phyloP scores from a whole-genome alignment of 2,888 invertebrate species.

The Drosophila colorata region DNA sequence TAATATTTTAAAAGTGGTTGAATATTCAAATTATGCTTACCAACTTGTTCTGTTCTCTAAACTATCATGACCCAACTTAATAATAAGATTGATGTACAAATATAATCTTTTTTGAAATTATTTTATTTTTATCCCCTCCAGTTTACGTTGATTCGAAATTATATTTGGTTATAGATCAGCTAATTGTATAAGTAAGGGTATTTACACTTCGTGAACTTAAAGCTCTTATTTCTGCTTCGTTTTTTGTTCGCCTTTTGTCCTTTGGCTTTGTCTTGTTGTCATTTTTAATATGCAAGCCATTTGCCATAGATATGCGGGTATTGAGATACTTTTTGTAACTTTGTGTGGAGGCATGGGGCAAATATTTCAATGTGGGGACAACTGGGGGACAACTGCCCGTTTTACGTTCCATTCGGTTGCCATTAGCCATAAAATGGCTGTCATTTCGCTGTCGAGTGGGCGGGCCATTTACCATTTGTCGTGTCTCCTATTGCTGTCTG shows the following conservation, averaged over 20 bases:
- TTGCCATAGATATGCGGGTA: conserved; percentile 54
- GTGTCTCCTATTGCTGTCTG: neutral
- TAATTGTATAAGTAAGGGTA: neutral
- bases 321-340: conserved; percentile 57
- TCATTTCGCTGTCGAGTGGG: conserved; percentile 24
- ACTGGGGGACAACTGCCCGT: conserved; percentile 8
- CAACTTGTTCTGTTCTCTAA: no score
- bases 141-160: no score
- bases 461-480: conserved; percentile 31
- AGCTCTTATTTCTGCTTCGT: neutral
- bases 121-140: no score
- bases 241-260: neutral
- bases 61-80: no score
- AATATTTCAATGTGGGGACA: conserved; percentile 33
- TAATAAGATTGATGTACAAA: no score
- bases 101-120: no score
- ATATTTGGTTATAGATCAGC: no score
- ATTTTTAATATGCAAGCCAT: conserved; percentile 68
- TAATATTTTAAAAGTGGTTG: no score
- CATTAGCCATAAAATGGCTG: conserved; percentile 67
- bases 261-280: conserved; percentile 43
- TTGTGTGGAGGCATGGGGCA: conserved; percentile 27
- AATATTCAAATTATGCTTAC: no score
- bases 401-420: conserved; percentile 44
- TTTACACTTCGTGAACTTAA: neutral